Conservation (phyloP, 2,113 vertebrate genomes). For the Aplodontia rufa region DNA sequence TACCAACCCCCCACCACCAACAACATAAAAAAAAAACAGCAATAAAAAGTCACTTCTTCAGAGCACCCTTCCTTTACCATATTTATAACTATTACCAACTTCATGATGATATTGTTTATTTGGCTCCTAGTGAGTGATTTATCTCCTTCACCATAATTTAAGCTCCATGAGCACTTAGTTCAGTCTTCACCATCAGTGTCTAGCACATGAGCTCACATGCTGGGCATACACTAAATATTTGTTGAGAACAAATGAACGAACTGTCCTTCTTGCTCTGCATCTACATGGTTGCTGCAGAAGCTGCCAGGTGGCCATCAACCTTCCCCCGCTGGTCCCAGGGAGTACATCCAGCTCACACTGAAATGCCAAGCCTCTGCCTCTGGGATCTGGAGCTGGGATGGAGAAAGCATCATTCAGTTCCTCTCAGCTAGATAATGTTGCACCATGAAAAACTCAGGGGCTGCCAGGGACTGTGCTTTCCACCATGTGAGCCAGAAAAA, state of each 20-base stretch:
- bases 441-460: background rate
- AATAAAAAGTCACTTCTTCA: background rate
- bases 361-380: background rate
- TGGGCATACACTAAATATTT: background rate
- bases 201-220: background rate
- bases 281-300: background rate
- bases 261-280: background rate
- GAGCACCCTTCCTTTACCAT: background rate
- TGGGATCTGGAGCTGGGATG: background rate
- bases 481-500: background rate
- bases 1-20: too few relatives aligned
- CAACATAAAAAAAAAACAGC: too few relatives aligned
- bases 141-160: background rate
- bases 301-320: background rate
- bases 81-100: background rate
- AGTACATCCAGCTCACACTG: background rate
- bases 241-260: background rate
- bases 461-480: background rate
- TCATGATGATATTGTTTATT: background rate
- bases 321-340: too few relatives aligned
- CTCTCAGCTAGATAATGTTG: background rate
- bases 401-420: background rate
- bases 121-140: background rate
- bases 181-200: background rate
- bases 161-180: background rate